Base-by-base conservation (phyloP, 2,113 vertebrate genomes). In the Diphyllodes magnificus region DNA sequence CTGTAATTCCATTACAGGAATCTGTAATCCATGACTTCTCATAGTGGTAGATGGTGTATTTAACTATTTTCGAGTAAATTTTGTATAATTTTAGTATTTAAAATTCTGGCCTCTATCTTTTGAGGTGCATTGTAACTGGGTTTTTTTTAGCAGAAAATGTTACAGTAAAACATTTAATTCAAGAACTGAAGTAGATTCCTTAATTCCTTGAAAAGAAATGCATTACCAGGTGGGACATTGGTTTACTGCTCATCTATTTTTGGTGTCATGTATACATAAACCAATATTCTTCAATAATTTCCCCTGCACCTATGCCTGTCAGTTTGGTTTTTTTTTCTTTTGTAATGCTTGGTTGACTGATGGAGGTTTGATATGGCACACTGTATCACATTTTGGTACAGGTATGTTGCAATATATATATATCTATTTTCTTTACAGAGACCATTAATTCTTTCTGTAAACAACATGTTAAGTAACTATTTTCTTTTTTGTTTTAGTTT, bases 151-250 rank as follows among this genome's bases (percentile, higher is more conserved):
- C 20, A 75, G 53, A 72, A 90, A 76, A 68, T 44, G 13, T 73
- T 65, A 11, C 5, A 82, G n/a, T 71, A 81, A 88, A 83, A 50
- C 21, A 27, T 30, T 8, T 80, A 61, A 84, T 51, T 94, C 35
- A 69, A 59, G 35, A 79, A 33, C 31, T 84, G 56, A 71, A 92
- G 76, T 78, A 95, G 40, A 31, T 66, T 39, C 28, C 60, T 82
- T 95, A 50, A 51, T 92, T 60, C 31, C 71, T 11, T 79, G 33
- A 84, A 94, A 91, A 94, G 88, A 96, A 96, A 97, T 97, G 95
- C 95, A 97, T 95, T 97, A 95, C 94, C 93, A 82, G 69, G 65
- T 84, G 95, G 94, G 90, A 95, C 89, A 27, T 79, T 92, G 75
- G 70, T 90, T 94, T 95, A 76, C 66, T 86, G 66, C 76, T 88